Evolutionary conservation across 1,140 invertebrate species (phyloP).

Genomic region (Agrypnia vestita): DNA sequence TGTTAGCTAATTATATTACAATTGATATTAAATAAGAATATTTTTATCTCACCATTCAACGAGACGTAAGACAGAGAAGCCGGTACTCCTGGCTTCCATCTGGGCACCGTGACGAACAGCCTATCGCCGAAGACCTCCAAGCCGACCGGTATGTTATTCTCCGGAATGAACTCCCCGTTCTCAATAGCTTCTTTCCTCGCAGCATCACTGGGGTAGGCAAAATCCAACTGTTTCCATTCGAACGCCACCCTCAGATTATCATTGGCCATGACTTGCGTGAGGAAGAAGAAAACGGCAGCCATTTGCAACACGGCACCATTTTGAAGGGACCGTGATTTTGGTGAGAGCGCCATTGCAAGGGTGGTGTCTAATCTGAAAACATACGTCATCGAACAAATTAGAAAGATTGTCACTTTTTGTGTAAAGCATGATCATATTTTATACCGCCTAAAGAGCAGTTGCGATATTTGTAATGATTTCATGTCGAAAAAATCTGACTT

Average conservation of each 20-base stretch:
- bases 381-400: too few species aligned
- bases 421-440: too few species aligned
- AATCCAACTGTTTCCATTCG: constrained; percentile 83
- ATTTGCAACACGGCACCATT: constrained; percentile 2
- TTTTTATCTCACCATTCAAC: constrained; percentile 75
- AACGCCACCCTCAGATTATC: constrained; percentile 79
- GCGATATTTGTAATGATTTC: too few species aligned
- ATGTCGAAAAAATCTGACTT: too few species aligned
- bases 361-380: constrained; percentile 12
- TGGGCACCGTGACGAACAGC: constrained; percentile 81
- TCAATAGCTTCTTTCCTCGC: constrained; percentile 73
- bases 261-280: constrained; percentile 68
- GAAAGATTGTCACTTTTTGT: too few species aligned
- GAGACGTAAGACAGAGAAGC: constrained; percentile 82
- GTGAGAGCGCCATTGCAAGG: too few species aligned
- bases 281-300: constrained; percentile 35
- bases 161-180: constrained; percentile 74
- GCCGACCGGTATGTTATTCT: constrained; percentile 82
- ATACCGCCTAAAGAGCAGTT: too few species aligned
- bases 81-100: constrained; percentile 82
- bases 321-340: constrained; percentile 30
- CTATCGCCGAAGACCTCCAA: constrained; percentile 78
- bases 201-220: constrained; percentile 74
- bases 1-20: too few species aligned
- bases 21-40: neutral